phyloP scores from a whole-genome alignment of 1,140 invertebrate species.

The Drosophila grimshawi region DNA sequence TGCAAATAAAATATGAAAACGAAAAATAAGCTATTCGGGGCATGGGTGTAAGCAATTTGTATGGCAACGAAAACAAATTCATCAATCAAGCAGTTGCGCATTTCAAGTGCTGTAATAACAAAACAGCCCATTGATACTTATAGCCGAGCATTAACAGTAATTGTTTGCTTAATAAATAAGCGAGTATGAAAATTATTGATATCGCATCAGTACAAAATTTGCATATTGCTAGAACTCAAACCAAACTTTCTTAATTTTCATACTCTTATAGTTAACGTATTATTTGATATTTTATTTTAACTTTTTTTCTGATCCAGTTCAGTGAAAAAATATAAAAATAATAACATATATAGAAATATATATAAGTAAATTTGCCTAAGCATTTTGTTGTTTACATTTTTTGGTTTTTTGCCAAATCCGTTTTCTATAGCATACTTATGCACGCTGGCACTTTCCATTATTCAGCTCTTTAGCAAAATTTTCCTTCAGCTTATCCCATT shows the following conservation, averaged over 20 bases:
- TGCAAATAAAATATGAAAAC: conserved; percentile 44
- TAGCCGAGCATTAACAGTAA: not conserved
- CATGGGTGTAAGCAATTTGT: not conserved
- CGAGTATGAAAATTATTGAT: no score
- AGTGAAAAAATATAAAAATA: no score
- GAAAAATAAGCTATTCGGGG: not conserved
- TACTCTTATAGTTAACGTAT: no score
- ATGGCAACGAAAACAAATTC: conserved; percentile 17
- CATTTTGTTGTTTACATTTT: not conserved
- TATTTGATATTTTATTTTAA: no score
- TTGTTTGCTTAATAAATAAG: no score
- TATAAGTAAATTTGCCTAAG: not conserved
- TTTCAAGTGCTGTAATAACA: not conserved
- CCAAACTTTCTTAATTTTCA: no score
- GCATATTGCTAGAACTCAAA: no score
- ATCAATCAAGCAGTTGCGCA: conserved; percentile 19
- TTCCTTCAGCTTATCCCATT: conserved; percentile 13
- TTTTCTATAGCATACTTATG: not conserved
- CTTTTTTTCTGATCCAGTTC: no score
- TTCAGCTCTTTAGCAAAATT: conserved; percentile 3
- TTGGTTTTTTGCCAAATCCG: not conserved
- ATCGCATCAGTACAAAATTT: no score
- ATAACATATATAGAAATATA: not conserved
- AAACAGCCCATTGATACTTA: not conserved
- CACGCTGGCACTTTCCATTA: not conserved